These are phyloP conservation scores for Leptopilina myrica DNA, from an alignment of 2,888 invertebrate genomes.

Conservation along the genomic window DNA sequence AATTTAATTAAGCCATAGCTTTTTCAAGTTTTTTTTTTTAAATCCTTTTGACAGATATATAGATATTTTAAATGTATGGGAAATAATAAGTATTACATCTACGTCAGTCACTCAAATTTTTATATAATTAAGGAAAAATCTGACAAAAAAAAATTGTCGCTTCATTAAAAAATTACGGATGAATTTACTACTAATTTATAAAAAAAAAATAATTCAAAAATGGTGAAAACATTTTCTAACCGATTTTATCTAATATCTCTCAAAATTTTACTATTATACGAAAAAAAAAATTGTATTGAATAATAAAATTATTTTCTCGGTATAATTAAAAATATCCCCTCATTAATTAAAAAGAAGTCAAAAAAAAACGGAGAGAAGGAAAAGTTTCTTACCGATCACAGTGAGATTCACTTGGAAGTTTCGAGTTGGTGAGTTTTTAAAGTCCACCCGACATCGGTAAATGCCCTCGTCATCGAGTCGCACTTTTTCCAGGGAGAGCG, in stretches of 20 bases:
- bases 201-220: too few species aligned
- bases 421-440: slow-evolving; percentile 78
- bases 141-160: too few species aligned
- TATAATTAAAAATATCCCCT: too few species aligned
- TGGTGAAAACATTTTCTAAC: too few species aligned
- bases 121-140: too few species aligned
- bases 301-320: too few species aligned
- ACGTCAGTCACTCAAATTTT: too few species aligned
- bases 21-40: slow-evolving; percentile 10
- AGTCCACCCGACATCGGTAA: slow-evolving; percentile 79
- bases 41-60: background rate
- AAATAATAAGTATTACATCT: background rate
- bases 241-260: too few species aligned
- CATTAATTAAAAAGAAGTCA: background rate
- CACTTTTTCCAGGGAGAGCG: slow-evolving; percentile 77
- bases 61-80: background rate
- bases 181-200: too few species aligned
- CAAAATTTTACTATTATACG: too few species aligned
- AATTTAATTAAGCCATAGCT: background rate
- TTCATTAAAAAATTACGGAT: too few species aligned
- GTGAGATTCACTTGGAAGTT: slow-evolving; percentile 79
- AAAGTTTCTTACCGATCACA: slow-evolving; percentile 77
- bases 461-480: slow-evolving; percentile 74
- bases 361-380: background rate
- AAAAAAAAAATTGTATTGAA: too few species aligned